Percentiles rank a stretch among this genome's conserved stretches.
phyloP scores from a whole-genome alignment of 2,113 vertebrate species.

The Stegostoma tigrinum region DNA sequence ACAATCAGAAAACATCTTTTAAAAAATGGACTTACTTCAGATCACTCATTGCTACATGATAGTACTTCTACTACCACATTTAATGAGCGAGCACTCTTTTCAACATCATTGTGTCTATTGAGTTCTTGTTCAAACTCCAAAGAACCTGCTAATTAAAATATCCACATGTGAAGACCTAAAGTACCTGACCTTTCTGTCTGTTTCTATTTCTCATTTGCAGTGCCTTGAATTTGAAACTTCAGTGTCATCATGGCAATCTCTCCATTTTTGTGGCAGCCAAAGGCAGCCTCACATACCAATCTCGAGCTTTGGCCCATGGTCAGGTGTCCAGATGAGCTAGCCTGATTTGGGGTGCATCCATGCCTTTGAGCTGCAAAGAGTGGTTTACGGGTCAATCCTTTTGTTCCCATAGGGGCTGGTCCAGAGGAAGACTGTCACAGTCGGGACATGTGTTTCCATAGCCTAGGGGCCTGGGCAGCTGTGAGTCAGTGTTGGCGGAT shows the following conservation, averaged over 20 bases:
- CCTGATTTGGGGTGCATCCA: too few relatives aligned
- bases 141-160: constrained; percentile 45
- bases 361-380: too few relatives aligned
- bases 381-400: too few relatives aligned
- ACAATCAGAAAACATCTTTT: constrained; percentile 14
- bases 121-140: constrained; percentile 38
- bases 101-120: constrained; percentile 38
- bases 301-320: too few relatives aligned
- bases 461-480: too few relatives aligned
- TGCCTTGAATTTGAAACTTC: constrained; percentile 30
- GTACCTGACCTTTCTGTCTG: constrained; percentile 36
- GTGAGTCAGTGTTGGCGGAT: too few relatives aligned
- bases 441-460: too few relatives aligned
- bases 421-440: too few relatives aligned
- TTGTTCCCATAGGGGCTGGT: too few relatives aligned
- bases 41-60: constrained; percentile 38
- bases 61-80: constrained; percentile 28
- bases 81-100: constrained; percentile 41
- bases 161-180: constrained; percentile 38
- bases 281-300: too few relatives aligned
- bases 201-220: constrained; percentile 43
- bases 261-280: constrained; percentile 10
- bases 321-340: too few relatives aligned
- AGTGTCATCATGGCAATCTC: constrained; percentile 44
- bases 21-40: constrained; percentile 35